Conservation (phyloP, 2,113 vertebrate species). For the Marmota flaviventris region DNA sequence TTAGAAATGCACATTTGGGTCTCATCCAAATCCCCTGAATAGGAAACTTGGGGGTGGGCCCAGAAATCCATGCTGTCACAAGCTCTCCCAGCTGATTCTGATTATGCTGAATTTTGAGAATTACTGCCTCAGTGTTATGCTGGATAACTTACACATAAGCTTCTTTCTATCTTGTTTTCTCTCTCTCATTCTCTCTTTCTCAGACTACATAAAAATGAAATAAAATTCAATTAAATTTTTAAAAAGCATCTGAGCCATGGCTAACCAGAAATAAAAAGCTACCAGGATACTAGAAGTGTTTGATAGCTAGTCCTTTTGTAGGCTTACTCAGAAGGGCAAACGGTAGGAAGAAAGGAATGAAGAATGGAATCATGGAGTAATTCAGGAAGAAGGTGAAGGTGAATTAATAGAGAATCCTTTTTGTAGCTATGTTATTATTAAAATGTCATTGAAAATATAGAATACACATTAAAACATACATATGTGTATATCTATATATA, state of each 20-base stretch:
- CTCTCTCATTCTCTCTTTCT: not conserved
- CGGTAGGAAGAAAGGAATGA: slow-evolving; percentile 7
- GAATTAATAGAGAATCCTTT: not conserved
- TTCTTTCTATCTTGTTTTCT: not conserved
- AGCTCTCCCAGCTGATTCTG: not conserved
- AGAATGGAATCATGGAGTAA: not conserved
- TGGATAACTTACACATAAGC: not conserved
- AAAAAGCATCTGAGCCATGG: not conserved
- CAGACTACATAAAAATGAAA: not conserved
- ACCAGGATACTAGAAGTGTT: not conserved
- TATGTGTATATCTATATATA: not conserved
- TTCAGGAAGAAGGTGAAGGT: slow-evolving; percentile 33
- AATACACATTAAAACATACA: not conserved
- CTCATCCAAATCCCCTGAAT: not conserved
- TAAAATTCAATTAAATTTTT: not conserved
- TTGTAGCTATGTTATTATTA: not conserved
- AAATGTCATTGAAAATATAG: slow-evolving; percentile 42
- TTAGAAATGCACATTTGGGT: slow-evolving; percentile 9
- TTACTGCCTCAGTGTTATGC: not conserved
- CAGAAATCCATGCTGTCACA: not conserved
- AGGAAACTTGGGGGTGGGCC: not conserved
- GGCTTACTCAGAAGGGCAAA: not conserved
- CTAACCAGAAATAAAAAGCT: not conserved
- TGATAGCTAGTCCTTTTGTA: not conserved
- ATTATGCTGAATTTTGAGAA: not conserved